A percentile compares a stretch with the other conserved stretches of the same genome.
phyloP scores from a whole-genome alignment of 2,797 vertebrate genomes.

The Parotocinclus haroldoi region DNA sequence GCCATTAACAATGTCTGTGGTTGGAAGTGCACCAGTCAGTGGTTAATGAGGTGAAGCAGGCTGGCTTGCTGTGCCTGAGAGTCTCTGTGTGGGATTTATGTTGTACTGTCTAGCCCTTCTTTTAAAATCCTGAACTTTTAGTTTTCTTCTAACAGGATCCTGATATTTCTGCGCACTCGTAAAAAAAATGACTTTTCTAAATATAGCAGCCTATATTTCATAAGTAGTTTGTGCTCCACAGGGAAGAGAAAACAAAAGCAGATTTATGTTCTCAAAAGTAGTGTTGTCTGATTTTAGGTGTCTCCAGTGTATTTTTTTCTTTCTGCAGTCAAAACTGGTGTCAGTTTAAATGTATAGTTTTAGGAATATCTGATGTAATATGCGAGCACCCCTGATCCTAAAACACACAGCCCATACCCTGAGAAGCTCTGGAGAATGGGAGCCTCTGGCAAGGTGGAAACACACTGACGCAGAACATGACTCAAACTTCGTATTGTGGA shows the following conservation, averaged over 20 bases:
- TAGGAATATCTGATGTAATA: too few species aligned
- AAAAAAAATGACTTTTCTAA: conserved; percentile 67
- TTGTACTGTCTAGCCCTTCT: conserved; percentile 41
- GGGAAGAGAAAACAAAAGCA: conserved; percentile 22
- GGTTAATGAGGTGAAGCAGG: conserved; percentile 30
- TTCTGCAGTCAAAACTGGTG: too few species aligned
- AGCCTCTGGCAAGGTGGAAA: too few species aligned
- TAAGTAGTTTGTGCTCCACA: conserved; percentile 51
- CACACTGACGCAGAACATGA: too few species aligned
- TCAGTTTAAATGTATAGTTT: too few species aligned
- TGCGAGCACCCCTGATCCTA: too few species aligned
- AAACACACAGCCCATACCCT: too few species aligned
- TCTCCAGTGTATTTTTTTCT: background rate
- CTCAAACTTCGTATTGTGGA: too few species aligned
- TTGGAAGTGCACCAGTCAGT: conserved; percentile 32
- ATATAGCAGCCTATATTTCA: conserved; percentile 67
- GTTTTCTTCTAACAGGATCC: conserved; percentile 27
- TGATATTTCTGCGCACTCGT: conserved; percentile 57
- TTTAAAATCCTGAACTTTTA: conserved; percentile 47
- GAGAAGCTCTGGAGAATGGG: too few species aligned
- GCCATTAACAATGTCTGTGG: conserved; percentile 32
- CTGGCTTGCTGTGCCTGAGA: conserved; percentile 4
- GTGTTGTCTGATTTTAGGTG: background rate
- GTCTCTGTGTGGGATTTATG: conserved; percentile 11
- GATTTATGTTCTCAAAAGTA: conserved; percentile 1